Evolutionary conservation across 2,797 vertebrate genomes (phyloP), one percentile per base, ranked within the genome.

Genomic region (Vipera ursinii): DNA sequence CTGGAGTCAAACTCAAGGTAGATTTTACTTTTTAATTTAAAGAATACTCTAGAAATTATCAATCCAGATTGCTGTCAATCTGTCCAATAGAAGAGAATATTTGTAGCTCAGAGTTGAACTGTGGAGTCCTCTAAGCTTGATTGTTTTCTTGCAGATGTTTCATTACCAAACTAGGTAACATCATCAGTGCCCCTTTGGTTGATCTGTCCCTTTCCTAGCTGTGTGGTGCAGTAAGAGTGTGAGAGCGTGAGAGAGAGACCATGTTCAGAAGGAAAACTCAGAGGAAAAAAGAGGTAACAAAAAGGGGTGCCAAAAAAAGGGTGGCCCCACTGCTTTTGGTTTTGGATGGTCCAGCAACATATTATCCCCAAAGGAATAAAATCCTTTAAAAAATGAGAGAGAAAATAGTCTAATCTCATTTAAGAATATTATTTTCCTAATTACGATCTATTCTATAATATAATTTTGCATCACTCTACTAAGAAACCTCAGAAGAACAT

Each of bases 401-500:
- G 44, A 82, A 48, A 48, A 48, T 82, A 82, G 20, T 24, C 38
- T 82, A 24, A 24, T 82, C 20, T 2, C 5, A 48, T 48, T 24
- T 48, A 82, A 48, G 73, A 48, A 48, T 89, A 61, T 88, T 61
- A 92, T 96, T 97, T 97, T 92, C 88, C 93, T 55, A 89, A 15
- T 87, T 57, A 17, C 22, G 10, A 20, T 78, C 73, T 44, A 48
- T 48, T 48, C 38, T 24, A 82, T 82, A 48, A 24, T 53, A 56
- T 24, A 93, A 59, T 92, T 92, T 55, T 87, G 90, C 1, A 78
- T 89, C 93, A 86, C 53, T 82, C 38, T 44, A 17, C 44, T 96
- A 90, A 91, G 93, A 95, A 92, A 69, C 56, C 89, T 94, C 91
- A 55, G 90, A 56, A 78, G 95, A 92, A 92, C 26, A 78, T 44